phyloP scores from a whole-genome alignment of 23 tunicate species.

The Trididemnum nubilum region DNA sequence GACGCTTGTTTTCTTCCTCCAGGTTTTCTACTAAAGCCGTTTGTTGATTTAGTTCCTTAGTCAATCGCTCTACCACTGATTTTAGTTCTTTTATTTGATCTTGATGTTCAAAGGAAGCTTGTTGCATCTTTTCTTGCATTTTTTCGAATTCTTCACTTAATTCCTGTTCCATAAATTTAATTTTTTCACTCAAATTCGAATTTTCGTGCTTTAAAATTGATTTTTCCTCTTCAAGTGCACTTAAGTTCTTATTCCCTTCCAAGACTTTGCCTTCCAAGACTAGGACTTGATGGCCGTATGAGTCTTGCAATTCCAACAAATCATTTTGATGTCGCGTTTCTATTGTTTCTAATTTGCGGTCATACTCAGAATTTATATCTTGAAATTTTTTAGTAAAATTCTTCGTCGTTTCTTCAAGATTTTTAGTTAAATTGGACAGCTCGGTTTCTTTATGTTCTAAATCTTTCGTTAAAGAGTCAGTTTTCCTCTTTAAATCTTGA shows the following conservation, averaged over 20 bases:
- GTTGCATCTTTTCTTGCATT: constrained; percentile 25
- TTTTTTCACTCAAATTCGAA: not conserved
- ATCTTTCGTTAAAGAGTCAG: too few relatives aligned
- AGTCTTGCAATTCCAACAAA: not conserved
- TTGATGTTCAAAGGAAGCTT: not conserved
- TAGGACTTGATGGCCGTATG: not conserved
- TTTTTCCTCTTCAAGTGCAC: constrained; percentile 22
- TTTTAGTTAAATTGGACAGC: not conserved
- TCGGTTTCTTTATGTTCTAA: too few relatives aligned
- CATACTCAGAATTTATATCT: not conserved
- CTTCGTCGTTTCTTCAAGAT: not conserved
- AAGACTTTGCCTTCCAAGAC: constrained; percentile 1
- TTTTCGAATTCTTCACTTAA: not conserved
- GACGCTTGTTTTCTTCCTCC: constrained; percentile 22
- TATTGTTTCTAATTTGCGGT: not conserved
- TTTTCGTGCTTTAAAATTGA: not conserved
- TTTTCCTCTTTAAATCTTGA: too few relatives aligned
- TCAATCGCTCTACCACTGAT: not conserved
- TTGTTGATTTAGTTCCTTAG: not conserved
- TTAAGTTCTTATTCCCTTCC: not conserved
- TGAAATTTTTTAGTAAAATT: not conserved
- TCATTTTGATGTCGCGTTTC: not conserved
- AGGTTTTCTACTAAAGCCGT: not conserved
- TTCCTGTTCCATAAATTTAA: constrained; percentile 20
- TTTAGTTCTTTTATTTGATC: not conserved